These are phyloP conservation scores for Bubalus kerabau DNA, from an alignment of 2,113 vertebrate species.

Conservation along the genomic window DNA sequence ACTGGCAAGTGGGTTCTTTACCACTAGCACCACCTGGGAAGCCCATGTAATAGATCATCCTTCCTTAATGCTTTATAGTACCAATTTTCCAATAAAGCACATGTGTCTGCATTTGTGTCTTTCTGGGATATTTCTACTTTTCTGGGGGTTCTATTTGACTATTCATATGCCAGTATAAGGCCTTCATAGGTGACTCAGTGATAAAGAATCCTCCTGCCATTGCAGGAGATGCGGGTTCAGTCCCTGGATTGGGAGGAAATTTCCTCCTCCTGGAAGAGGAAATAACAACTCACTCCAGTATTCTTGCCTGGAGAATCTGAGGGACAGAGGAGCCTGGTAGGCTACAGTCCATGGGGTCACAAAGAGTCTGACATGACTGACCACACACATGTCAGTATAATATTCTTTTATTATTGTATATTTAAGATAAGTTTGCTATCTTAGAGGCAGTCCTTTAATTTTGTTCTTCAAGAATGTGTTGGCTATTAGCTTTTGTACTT, in stretches of 20 bases:
- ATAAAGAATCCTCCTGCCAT: not conserved
- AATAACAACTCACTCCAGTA: not conserved
- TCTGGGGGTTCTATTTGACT: not conserved
- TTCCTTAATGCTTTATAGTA: not conserved
- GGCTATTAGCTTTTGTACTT: not conserved
- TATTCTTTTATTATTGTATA: not conserved
- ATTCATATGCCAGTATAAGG: not conserved
- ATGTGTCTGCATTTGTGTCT: not conserved
- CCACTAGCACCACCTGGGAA: not conserved
- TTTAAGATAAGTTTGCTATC: not conserved
- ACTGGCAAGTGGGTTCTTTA: not conserved
- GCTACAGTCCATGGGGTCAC: not conserved
- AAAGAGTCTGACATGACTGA: not conserved
- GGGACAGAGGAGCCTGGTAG: not conserved
- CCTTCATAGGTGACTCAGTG: not conserved
- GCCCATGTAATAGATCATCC: not conserved
- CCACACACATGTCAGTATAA: not conserved
- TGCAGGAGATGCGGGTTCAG: not conserved
- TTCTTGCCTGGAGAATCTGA: not conserved
- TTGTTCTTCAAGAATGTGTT: not conserved
- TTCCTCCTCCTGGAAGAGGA: not conserved
- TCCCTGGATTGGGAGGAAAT: not conserved
- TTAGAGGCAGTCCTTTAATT: not conserved
- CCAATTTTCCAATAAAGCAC: not conserved
- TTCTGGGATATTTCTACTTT: not conserved